Conservation (phyloP, 1,140 invertebrate species). For the Drosophila jambulina region DNA sequence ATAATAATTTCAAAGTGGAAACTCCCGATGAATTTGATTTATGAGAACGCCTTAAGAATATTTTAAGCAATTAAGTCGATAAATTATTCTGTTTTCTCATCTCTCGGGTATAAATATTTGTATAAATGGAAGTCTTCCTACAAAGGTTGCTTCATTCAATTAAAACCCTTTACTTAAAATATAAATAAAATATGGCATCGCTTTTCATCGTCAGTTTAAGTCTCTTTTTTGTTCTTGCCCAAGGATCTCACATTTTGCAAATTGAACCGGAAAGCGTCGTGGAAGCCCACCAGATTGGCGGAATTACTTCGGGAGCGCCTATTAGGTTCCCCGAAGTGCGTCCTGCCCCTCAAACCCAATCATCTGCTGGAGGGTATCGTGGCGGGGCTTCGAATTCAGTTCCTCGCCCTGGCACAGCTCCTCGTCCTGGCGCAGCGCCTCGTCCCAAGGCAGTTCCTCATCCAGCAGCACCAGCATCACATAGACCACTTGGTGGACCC, state of each 20-base stretch:
- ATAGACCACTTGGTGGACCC: not conserved
- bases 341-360: not conserved
- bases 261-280: not conserved
- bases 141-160: not conserved
- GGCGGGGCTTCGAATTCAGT: not conserved
- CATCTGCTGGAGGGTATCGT: not conserved
- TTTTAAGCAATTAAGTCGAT: conserved; percentile 1
- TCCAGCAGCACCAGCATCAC: not conserved
- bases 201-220: not conserved
- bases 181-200: conserved; percentile 1
- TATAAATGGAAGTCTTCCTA: not conserved
- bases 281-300: not conserved
- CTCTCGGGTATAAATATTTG: not conserved
- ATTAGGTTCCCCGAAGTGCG: conserved; percentile 20
- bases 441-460: not conserved
- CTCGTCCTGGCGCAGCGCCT: not conserved
- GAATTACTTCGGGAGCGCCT: not conserved
- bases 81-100: not conserved
- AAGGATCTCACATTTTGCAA: conserved; percentile 6
- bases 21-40: conserved; percentile 14
- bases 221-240: not conserved
- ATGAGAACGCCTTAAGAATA: not conserved
- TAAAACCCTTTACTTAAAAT: no score
- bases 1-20: conserved; percentile 4
- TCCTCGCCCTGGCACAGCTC: not conserved